Base-by-base conservation (phyloP, 2,797 vertebrate genomes). In the Liparis tanakae region DNA sequence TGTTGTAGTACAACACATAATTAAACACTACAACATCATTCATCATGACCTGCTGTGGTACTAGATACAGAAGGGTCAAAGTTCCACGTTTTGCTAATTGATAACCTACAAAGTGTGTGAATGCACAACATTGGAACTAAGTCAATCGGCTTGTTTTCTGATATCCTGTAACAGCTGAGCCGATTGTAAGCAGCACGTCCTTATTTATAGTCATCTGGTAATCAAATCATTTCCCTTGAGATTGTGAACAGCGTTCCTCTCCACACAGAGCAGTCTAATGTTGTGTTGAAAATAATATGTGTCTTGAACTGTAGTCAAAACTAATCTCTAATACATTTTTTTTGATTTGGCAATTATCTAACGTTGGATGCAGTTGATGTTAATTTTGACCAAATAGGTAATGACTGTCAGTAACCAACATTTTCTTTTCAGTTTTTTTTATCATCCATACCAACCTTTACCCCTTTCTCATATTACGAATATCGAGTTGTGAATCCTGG, bases 121-220 rank as follows among this genome's bases (percentile, higher is more conserved):
- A 66, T 33, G 34, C 30, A 56, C 25, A 69, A 37, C 57, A 25
- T 3, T 59, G 20, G 8, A 74, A 22, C 55, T 50, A 1, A 75
- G 43, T 59, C 17, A 59, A 25, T 4, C 43, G 33, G 33, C 30
- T 0, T 30, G 64, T 59, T 44, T n/a, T 62, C 56, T 50, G 59
- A 22, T 43, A 36, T 63, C 73, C 22, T 18, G 10, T 12, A 78
- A 72, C 85, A 86, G 80, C 82, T 83, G 76, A 79, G 56, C 25
- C 3, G 37, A 58, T 70, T 58, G 57, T 57, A 63, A 61, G 43
- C 54, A 62, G 44, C 3, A 6, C 7, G 1, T 54, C 20, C 2
- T 74, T 80, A 85, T 87, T 87, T 83, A 83, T 82, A 85, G 80
- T 65, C 71, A 20, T 43, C 50, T 57, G 74, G 9, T 78, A 55